Evolutionary conservation across 2,797 vertebrate genomes (phyloP).

Genomic region (Halcyon chelicuti): DNA sequence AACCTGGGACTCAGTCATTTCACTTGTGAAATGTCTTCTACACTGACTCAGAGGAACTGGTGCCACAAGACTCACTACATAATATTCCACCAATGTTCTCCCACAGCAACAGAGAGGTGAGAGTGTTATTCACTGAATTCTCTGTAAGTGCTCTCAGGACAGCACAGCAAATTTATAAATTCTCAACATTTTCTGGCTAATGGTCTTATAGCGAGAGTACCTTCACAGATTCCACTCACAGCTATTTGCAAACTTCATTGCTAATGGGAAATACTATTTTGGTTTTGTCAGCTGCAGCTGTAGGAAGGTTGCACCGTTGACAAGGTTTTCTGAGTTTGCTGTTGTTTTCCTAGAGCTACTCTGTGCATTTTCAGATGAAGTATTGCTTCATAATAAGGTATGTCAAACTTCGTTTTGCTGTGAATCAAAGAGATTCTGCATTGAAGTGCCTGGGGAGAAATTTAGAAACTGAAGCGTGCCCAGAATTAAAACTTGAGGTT

Average conservation of each 20-base stretch:
- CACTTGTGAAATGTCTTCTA: not conserved
- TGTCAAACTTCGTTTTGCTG: slow-evolving; percentile 58
- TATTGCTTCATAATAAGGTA: slow-evolving; percentile 54
- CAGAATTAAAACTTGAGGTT: slow-evolving; percentile 41
- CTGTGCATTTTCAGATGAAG: slow-evolving; percentile 28
- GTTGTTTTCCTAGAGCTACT: slow-evolving; percentile 24
- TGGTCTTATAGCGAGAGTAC: not conserved
- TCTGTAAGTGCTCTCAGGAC: not conserved
- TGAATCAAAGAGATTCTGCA: slow-evolving; percentile 24
- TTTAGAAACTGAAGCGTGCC: slow-evolving; percentile 31
- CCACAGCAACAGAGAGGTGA: not conserved
- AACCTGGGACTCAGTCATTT: not conserved
- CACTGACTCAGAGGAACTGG: not conserved
- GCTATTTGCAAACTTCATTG: not conserved
- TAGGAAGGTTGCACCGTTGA: not conserved
- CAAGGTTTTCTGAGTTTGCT: slow-evolving; percentile 20
- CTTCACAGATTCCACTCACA: not conserved
- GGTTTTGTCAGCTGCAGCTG: not conserved
- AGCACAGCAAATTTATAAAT: not conserved
- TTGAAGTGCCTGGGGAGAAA: slow-evolving; percentile 11
- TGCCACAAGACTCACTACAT: not conserved
- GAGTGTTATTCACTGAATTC: not conserved
- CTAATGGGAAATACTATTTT: slow-evolving; percentile 5
- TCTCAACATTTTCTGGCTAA: not conserved
- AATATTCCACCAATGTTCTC: not conserved